These are phyloP conservation scores for Hypena proboscidalis DNA, from an alignment of 2,888 invertebrate species.

Conservation along the genomic window DNA sequence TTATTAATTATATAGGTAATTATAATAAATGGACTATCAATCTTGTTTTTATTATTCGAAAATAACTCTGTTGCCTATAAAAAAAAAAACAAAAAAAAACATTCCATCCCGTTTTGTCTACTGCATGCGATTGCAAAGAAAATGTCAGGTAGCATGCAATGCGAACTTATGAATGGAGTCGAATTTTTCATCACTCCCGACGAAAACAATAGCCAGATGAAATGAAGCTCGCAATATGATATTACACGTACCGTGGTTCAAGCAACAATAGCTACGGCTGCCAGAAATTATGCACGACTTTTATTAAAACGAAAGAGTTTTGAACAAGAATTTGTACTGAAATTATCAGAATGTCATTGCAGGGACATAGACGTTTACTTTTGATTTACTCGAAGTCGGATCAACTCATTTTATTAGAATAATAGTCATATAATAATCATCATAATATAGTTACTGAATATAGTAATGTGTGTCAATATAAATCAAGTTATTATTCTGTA, in stretches of 20 bases:
- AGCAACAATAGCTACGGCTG: conserved; percentile 45
- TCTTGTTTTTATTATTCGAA: no score
- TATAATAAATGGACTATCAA: no score
- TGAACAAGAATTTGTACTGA: conserved; percentile 28
- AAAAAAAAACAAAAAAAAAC: no score
- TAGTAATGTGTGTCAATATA: neutral
- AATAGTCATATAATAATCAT: neutral
- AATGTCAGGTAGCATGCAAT: conserved; percentile 43
- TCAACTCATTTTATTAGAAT: conserved; percentile 2
- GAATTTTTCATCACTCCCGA: conserved; percentile 66
- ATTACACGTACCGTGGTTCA: conserved; percentile 56
- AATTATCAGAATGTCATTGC: conserved; percentile 32
- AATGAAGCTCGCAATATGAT: conserved; percentile 61
- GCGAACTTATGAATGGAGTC: conserved; percentile 53
- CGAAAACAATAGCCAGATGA: conserved; percentile 64
- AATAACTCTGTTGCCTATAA: no score
- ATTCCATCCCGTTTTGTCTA: no score
- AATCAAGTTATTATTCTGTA: no score
- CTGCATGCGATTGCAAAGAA: conserved; percentile 26
- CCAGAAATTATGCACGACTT: conserved; percentile 40
- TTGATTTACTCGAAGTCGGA: conserved; percentile 59
- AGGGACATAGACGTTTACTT: conserved; percentile 48
- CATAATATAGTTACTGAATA: neutral
- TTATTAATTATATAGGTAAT: no score
- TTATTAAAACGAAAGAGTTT: conserved; percentile 44